phyloP scores from a whole-genome alignment of 2,113 vertebrate genomes.

The Thalassarche chlororhynchos region DNA sequence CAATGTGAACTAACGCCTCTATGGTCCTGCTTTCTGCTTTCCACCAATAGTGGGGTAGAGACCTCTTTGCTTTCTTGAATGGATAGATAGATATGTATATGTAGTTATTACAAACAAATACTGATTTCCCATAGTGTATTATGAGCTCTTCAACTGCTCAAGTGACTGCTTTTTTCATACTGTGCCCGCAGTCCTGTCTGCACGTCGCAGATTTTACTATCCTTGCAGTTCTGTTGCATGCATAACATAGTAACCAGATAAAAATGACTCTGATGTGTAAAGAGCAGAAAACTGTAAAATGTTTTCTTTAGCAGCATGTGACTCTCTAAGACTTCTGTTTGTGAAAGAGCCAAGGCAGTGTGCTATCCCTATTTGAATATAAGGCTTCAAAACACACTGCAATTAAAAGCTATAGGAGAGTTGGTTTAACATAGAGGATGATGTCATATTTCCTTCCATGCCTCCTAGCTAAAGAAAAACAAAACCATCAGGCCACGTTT shows the following conservation, averaged over 20 bases:
- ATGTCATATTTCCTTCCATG: not conserved
- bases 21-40: not conserved
- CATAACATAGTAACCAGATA: conserved; percentile 16
- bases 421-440: not conserved
- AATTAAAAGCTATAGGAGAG: not conserved
- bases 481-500: not conserved
- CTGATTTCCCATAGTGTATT: not conserved
- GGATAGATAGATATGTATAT: not conserved
- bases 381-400: not conserved
- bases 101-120: conserved; percentile 10
- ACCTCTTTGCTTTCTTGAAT: not conserved
- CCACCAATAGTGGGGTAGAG: not conserved
- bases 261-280: not conserved
- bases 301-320: not conserved
- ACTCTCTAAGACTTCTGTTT: not conserved
- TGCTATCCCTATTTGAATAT: not conserved
- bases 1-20: not conserved
- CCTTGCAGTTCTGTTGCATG: not conserved
- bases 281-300: not conserved
- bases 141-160: not conserved
- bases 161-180: not conserved
- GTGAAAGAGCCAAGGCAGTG: not conserved
- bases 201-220: not conserved
- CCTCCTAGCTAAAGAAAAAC: not conserved
- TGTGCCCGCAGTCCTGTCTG: not conserved